Evolutionary conservation across 1,140 invertebrate species (phyloP).

Genomic region (Caerostris darwini): DNA sequence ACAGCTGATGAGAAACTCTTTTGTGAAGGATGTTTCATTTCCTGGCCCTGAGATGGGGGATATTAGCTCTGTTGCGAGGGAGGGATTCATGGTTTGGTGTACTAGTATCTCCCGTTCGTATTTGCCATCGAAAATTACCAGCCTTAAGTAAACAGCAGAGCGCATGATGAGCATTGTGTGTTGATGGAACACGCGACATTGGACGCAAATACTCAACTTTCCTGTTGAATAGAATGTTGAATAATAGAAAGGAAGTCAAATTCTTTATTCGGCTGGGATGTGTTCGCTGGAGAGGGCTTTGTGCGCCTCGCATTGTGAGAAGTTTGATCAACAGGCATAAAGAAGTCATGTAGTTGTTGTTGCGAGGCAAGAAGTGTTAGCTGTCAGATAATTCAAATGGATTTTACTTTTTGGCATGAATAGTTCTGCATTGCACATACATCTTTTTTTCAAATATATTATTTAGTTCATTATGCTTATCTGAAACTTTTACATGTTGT

Average conservation of each 20-base stretch:
- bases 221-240: not conserved
- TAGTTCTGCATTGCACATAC: no score
- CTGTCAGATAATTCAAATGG: not conserved
- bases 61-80: conserved; percentile 26
- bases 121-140: conserved; percentile 37
- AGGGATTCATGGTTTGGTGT: not conserved
- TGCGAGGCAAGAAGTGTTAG: not conserved
- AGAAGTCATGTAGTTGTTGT: not conserved
- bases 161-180: not conserved
- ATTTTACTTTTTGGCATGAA: not conserved
- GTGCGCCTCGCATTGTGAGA: not conserved
- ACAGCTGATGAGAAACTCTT: not conserved
- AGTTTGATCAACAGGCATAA: not conserved
- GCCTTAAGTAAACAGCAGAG: not conserved
- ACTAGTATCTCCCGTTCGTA: not conserved
- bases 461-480: no score
- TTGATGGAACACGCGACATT: not conserved
- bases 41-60: not conserved
- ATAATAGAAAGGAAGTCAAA: conserved; percentile 2
- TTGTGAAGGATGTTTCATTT: conserved; percentile 22
- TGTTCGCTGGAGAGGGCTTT: not conserved
- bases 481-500: no score
- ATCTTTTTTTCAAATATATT: no score
- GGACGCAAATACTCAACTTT: not conserved
- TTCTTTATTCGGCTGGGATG: not conserved